Evolutionary conservation across 2,113 vertebrate genomes (phyloP).

Genomic region (Oriolus oriolus): DNA sequence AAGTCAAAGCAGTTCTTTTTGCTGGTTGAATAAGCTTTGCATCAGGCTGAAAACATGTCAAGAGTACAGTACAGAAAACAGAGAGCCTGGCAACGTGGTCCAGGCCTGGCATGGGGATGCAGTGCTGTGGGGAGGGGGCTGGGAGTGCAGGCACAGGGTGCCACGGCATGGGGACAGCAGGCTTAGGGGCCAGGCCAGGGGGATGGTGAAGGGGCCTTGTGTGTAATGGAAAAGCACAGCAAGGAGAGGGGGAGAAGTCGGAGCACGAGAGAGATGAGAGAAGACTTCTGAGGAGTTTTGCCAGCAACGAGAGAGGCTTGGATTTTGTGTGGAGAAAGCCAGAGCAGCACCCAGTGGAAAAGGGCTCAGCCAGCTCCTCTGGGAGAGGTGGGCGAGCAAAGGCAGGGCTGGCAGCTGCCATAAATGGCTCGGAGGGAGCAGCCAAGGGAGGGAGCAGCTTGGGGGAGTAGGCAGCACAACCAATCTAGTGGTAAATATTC

Average conservation of each 20-base stretch:
- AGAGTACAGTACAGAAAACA: neutral
- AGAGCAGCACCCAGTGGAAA: neutral
- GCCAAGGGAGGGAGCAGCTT: neutral
- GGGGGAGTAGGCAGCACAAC: neutral
- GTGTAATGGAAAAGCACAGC: neutral
- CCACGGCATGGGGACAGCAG: accelerated
- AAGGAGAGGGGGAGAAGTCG: neutral
- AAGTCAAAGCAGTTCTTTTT: constrained; percentile 29
- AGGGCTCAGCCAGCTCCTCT: neutral
- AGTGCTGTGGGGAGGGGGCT: neutral
- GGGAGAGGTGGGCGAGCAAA: neutral
- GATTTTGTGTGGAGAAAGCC: neutral
- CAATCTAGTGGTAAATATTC: neutral
- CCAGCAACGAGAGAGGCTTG: neutral
- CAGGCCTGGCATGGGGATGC: neutral
- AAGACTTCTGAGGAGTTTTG: neutral
- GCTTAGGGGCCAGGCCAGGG: neutral
- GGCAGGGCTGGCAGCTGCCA: neutral
- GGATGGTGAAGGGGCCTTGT: neutral
- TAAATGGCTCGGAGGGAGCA: neutral
- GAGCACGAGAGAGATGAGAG: neutral
- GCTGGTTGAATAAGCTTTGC: constrained; percentile 5
- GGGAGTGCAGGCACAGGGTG: neutral
- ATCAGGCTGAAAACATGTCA: constrained; percentile 16
- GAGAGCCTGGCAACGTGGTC: neutral